Evolutionary conservation across 2,113 vertebrate species (phyloP).

Genomic region (Pan paniscus): DNA sequence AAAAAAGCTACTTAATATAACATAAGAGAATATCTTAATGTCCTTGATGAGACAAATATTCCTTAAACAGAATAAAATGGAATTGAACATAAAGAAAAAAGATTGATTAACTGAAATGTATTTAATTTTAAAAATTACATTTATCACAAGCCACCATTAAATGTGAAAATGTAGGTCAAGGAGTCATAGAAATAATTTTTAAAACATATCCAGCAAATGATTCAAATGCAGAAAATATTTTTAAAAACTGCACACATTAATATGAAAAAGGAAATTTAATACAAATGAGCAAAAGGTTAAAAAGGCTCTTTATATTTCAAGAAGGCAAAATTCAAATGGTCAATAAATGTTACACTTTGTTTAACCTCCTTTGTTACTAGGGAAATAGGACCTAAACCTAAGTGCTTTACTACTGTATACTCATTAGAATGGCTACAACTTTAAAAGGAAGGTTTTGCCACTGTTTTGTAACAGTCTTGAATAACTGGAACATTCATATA

Average conservation of each 20-base stretch:
- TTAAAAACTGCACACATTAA: background rate
- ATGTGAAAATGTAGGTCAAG: background rate
- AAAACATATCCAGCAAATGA: background rate
- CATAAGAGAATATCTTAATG: background rate
- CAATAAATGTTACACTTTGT: background rate
- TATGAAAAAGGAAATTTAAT: background rate
- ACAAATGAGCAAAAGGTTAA: background rate
- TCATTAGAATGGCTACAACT: background rate
- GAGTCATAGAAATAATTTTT: background rate
- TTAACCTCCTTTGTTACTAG: background rate
- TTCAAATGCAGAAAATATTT: background rate
- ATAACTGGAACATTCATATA: background rate
- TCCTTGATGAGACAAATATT: background rate
- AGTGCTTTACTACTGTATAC: too few relatives aligned
- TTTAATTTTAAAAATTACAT: background rate
- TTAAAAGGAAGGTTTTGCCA: background rate
- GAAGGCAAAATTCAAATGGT: background rate
- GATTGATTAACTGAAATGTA: background rate
- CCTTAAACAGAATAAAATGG: background rate
- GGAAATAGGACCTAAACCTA: background rate
- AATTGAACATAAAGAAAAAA: background rate
- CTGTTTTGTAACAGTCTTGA: background rate
- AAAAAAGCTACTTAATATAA: background rate
- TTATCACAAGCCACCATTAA: background rate
- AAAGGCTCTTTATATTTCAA: background rate